Evolutionary conservation across 2,797 vertebrate species (phyloP).

Genomic region (Anabacerthia variegaticeps): DNA sequence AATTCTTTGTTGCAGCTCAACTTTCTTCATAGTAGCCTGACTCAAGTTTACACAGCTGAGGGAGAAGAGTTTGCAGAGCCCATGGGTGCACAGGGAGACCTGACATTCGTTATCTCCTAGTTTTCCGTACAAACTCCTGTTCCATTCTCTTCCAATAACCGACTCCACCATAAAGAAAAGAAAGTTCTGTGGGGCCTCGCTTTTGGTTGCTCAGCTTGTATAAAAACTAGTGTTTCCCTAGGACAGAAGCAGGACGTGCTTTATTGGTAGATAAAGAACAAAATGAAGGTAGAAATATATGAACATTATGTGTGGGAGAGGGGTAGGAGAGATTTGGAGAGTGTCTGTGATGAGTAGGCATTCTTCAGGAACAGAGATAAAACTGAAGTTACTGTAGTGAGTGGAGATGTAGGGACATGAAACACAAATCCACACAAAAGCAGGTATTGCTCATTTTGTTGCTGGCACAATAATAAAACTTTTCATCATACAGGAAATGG

Average conservation of each 20-base stretch:
- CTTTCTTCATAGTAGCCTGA: neutral
- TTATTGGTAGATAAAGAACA: neutral
- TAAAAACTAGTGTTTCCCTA: neutral
- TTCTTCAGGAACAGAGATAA: neutral
- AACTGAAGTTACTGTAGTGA: neutral
- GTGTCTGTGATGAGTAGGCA: neutral
- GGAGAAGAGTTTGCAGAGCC: neutral
- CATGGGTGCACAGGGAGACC: neutral
- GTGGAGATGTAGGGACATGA: neutral
- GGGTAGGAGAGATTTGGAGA: neutral
- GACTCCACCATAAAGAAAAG: neutral
- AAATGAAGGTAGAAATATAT: neutral
- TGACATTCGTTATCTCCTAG: neutral
- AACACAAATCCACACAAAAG: neutral
- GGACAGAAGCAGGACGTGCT: neutral
- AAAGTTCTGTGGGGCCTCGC: neutral
- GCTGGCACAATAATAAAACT: neutral
- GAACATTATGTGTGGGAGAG: neutral
- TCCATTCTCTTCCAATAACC: neutral
- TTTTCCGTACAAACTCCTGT: neutral
- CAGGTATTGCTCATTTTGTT: neutral
- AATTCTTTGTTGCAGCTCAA: neutral
- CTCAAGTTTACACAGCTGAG: neutral
- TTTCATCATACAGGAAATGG: neutral
- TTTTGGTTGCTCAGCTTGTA: neutral